phyloP scores from a whole-genome alignment of 2,797 vertebrate species.

The Erpetoichthys calabaricus region DNA sequence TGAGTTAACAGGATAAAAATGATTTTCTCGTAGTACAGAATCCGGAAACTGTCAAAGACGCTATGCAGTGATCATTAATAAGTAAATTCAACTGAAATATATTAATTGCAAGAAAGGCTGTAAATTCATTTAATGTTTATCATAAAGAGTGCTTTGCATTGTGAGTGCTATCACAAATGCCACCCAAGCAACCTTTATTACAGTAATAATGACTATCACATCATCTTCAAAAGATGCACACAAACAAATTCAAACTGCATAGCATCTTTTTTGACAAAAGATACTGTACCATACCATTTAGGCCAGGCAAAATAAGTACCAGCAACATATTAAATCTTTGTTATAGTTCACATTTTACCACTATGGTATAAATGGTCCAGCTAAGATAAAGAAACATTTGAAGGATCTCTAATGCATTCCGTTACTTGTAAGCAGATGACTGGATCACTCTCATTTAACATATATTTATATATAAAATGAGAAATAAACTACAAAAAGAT shows the following conservation, averaged over 20 bases:
- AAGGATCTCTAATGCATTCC: no score
- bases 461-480: no score
- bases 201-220: no score
- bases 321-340: neutral
- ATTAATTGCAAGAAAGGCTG: no score
- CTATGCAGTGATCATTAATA: neutral
- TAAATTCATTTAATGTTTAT: no score
- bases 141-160: no score
- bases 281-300: neutral
- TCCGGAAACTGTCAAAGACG: neutral
- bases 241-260: neutral
- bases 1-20: slow-evolving; percentile 13
- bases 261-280: neutral
- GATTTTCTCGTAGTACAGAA: neutral
- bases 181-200: no score
- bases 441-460: no score
- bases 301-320: neutral
- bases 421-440: no score
- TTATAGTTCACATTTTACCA: neutral
- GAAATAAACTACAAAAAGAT: neutral
- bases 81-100: neutral
- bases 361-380: neutral
- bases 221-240: no score
- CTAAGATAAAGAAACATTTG: no score
- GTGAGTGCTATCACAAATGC: no score